phyloP scores from a whole-genome alignment of 92 coral and sea anemone genomes.

The Bergia puertoricense region DNA sequence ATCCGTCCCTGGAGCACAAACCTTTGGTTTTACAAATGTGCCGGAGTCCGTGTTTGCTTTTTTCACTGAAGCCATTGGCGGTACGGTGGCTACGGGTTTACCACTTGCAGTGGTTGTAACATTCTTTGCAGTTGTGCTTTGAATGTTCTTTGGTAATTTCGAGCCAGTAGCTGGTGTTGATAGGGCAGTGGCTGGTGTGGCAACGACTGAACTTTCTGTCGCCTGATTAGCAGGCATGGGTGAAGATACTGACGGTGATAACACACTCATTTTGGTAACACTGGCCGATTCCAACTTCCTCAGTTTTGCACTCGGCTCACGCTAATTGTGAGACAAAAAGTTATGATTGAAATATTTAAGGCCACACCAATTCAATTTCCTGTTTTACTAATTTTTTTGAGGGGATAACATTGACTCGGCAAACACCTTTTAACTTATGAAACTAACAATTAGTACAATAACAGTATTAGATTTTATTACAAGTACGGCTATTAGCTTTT shows the following conservation, averaged over 20 bases:
- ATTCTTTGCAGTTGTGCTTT: slow-evolving; percentile 44
- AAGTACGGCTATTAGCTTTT: too few species aligned
- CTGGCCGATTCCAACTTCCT: slow-evolving; percentile 48
- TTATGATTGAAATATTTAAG: too few species aligned
- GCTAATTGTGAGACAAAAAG: slow-evolving; percentile 24
- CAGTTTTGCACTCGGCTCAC: slow-evolving; percentile 73
- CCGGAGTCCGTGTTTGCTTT: slow-evolving; percentile 18
- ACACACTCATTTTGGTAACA: not conserved
- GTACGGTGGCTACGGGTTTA: slow-evolving; percentile 66
- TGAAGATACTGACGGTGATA: slow-evolving; percentile 25
- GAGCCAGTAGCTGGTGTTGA: slow-evolving; percentile 29
- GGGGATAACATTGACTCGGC: too few species aligned
- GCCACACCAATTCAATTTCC: not conserved
- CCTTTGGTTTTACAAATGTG: slow-evolving; percentile 39
- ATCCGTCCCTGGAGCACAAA: not conserved
- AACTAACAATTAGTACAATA: too few species aligned
- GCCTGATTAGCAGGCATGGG: slow-evolving; percentile 17
- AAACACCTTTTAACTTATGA: too few species aligned
- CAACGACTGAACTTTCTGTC: slow-evolving; percentile 34
- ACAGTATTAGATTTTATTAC: too few species aligned
- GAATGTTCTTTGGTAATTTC: slow-evolving; percentile 43
- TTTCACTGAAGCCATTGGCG: slow-evolving; percentile 60
- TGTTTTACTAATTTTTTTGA: not conserved
- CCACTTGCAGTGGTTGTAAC: slow-evolving; percentile 39
- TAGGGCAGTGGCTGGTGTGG: slow-evolving; percentile 39